phyloP scores from a whole-genome alignment of 2,113 vertebrate species.

The Eulemur rufifrons region DNA sequence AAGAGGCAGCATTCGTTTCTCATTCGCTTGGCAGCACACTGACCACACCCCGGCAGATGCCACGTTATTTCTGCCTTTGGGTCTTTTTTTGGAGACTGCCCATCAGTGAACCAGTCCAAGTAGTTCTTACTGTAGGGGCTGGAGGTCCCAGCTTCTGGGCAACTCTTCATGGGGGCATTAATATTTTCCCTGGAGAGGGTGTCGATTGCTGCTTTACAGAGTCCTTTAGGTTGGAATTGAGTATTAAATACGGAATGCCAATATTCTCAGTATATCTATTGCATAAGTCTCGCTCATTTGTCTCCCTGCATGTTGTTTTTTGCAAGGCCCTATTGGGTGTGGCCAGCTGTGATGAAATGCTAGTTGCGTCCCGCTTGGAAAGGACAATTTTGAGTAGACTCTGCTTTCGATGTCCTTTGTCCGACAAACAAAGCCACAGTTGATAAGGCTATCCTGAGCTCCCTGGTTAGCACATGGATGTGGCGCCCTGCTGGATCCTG shows the following conservation, averaged over 20 bases:
- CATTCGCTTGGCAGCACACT: neutral
- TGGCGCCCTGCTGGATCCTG: neutral
- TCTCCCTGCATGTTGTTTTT: accelerated
- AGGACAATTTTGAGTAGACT: neutral
- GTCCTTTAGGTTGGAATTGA: neutral
- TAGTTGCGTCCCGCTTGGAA: neutral
- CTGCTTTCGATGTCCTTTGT: neutral
- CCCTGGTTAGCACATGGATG: neutral
- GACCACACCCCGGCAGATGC: neutral
- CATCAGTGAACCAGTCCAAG: neutral
- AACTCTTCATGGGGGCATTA: neutral
- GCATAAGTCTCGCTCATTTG: neutral
- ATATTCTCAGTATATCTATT: neutral
- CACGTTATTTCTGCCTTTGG: neutral
- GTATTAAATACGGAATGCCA: neutral
- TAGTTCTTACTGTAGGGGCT: neutral
- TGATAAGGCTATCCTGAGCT: accelerated
- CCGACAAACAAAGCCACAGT: neutral
- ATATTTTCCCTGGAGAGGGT: neutral
- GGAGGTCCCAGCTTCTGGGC: neutral
- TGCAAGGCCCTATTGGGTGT: neutral
- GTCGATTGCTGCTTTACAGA: neutral
- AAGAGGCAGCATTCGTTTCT: neutral
- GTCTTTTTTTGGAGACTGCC: neutral
- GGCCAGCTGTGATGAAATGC: too few species aligned